Evolutionary conservation across 2,888 invertebrate genomes (phyloP).

Genomic region (Drosophila peninsularis): DNA sequence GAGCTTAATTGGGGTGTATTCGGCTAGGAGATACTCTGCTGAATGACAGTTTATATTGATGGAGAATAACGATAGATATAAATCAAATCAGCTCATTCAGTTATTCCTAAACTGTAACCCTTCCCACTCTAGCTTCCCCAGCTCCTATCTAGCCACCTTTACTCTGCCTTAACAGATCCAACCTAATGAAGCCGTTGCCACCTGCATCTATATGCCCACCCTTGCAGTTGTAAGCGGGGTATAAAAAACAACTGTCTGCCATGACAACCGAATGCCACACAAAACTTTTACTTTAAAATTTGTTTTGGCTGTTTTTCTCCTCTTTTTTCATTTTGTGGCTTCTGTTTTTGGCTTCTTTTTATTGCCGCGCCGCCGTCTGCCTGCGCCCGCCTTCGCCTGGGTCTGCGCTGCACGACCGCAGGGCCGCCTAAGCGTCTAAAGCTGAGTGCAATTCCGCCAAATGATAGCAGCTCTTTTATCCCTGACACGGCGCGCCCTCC

Average conservation of each 20-base stretch:
- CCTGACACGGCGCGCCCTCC: not conserved
- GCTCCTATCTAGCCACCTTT: not conserved
- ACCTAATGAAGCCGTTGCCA: not conserved
- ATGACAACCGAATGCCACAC: slow-evolving; percentile 60
- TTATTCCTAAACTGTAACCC: not conserved
- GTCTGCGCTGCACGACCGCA: slow-evolving; percentile 29
- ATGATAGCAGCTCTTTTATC: slow-evolving; percentile 54
- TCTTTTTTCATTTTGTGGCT: slow-evolving; percentile 24
- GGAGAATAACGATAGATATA: too few species aligned
- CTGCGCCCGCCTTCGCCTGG: slow-evolving; percentile 18
- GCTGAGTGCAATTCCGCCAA: slow-evolving; percentile 78
- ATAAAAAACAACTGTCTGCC: slow-evolving; percentile 50
- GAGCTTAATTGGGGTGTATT: not conserved
- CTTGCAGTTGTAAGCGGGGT: slow-evolving; percentile 3
- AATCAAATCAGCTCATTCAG: too few species aligned
- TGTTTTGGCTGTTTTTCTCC: slow-evolving; percentile 42
- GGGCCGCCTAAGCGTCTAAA: slow-evolving; percentile 51
- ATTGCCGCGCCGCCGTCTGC: slow-evolving; percentile 21
- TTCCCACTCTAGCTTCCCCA: not conserved
- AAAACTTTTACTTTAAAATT: slow-evolving; percentile 73
- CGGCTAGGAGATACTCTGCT: not conserved
- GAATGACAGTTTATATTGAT: too few species aligned
- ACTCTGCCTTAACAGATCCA: not conserved
- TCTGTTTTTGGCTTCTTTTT: slow-evolving; percentile 26
- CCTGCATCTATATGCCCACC: not conserved